These are phyloP conservation scores for Leiothrix lutea DNA, from an alignment of 2,113 vertebrate genomes.

Conservation along the genomic window DNA sequence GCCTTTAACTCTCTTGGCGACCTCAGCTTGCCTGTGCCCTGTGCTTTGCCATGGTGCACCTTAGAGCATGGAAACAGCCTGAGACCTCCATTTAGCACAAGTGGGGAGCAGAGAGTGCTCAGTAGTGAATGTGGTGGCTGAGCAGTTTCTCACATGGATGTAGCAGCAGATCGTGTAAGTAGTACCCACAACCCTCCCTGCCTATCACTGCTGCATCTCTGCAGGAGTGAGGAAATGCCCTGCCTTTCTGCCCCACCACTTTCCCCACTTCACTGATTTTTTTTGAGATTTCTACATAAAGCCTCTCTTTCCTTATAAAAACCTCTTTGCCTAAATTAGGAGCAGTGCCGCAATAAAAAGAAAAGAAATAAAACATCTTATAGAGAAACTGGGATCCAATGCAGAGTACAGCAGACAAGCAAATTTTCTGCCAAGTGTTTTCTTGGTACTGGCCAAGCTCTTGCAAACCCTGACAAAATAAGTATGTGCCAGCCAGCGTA, in stretches of 20 bases:
- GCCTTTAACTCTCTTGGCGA: neutral
- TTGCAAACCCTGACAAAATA: constrained; percentile 13
- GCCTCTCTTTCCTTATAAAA: neutral
- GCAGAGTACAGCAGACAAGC: neutral
- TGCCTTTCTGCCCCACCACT: neutral
- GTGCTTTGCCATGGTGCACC: neutral
- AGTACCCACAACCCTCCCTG: neutral
- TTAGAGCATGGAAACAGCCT: neutral
- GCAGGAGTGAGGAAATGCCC: neutral
- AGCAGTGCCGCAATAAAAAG: neutral
- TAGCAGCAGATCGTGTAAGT: neutral
- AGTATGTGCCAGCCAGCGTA: neutral
- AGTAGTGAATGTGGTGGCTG: neutral
- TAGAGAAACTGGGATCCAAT: neutral
- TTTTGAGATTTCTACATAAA: neutral
- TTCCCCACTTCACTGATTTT: neutral
- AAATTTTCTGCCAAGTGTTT: neutral
- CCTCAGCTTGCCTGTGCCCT: neutral
- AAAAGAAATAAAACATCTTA: neutral
- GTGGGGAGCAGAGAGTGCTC: neutral
- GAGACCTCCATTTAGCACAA: neutral
- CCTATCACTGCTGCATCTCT: neutral
- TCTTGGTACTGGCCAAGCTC: neutral
- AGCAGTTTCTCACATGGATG: neutral
- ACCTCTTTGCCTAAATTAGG: neutral